Evolutionary conservation across 1,140 invertebrate species (phyloP), one percentile per base, ranked within the genome.

Genomic region (Mamestra configurata): DNA sequence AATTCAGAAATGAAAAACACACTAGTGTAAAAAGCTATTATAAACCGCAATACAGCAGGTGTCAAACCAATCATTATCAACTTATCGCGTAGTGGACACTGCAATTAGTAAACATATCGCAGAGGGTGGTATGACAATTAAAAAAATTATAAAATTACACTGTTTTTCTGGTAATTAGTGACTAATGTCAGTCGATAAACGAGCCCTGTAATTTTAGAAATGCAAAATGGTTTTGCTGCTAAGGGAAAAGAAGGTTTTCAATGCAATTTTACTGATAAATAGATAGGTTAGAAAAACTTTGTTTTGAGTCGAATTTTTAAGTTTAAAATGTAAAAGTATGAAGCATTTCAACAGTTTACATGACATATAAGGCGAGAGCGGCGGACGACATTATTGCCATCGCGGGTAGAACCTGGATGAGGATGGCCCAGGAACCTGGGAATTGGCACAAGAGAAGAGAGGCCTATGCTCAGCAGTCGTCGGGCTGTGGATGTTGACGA

Each of bases 11-110:
- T 13, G 10, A 46, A 64, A 64, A 64, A 76, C n/a, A 59, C 2
- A 72, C n/a, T 10, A 13, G 27, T n/a, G 22, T 24, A 64, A 71
- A 72, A 73, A 70, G 79, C 51, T 57, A 82, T 77, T 77, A 70
- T 78, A 78, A 46, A 75, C 18, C 20, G 15, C 15, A 61, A 57
- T 61, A 86, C 37, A 22, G 31, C 89, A 92, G 89, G 89, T 92
- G 90, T 87, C 78, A 86, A 85, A 83, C 73, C 87, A 79, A 80
- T 81, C 89, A 90, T 90, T 92, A 90, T 64, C 89, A 86, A 89
- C 70, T 91, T 90, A 84, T 87, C 90, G 81, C 88, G 87, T 88
- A 83, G 87, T 77, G 40, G 46, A 72, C 40, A 18, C 37, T 64
- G 22, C n/a, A 76, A 64, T 76, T 76, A 40, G 71, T 73, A 55